Percentiles rank a stretch among this genome's conserved stretches.
Evolutionary conservation across 2,113 vertebrate genomes (phyloP).

Genomic region (Hippolais icterina): DNA sequence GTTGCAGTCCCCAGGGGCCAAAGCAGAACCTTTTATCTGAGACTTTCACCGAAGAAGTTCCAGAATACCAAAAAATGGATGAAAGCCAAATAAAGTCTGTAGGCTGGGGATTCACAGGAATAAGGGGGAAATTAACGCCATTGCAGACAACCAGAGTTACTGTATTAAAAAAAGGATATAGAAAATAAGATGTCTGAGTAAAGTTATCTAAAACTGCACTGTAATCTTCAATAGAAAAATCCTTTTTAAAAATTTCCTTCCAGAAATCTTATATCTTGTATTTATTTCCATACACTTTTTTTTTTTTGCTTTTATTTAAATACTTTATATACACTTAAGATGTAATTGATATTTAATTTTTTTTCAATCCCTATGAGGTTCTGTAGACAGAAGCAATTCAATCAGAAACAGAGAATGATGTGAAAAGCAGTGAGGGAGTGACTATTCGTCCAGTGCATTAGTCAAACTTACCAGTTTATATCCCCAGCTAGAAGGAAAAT

Average conservation of each 20-base stretch:
- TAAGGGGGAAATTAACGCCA: neutral
- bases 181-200: neutral
- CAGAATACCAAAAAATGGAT: slow-evolving; percentile 3
- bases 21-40: neutral
- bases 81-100: neutral
- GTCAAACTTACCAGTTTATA: neutral
- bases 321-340: neutral
- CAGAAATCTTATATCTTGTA: neutral
- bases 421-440: slow-evolving; percentile 4
- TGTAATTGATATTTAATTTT: slow-evolving; percentile 11
- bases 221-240: neutral
- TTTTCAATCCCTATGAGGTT: neutral
- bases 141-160: neutral
- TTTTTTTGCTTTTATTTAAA: neutral
- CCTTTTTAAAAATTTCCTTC: neutral
- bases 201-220: neutral
- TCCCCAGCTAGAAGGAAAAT: neutral
- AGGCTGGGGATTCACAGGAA: neutral
- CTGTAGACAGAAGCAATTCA: neutral
- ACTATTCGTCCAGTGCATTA: neutral
- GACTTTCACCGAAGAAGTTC: neutral
- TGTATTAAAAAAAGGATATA: neutral
- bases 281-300: neutral
- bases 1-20: neutral
- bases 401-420: slow-evolving; percentile 4